phyloP scores from a whole-genome alignment of 2,113 vertebrate genomes.

The Excalfactoria chinensis region DNA sequence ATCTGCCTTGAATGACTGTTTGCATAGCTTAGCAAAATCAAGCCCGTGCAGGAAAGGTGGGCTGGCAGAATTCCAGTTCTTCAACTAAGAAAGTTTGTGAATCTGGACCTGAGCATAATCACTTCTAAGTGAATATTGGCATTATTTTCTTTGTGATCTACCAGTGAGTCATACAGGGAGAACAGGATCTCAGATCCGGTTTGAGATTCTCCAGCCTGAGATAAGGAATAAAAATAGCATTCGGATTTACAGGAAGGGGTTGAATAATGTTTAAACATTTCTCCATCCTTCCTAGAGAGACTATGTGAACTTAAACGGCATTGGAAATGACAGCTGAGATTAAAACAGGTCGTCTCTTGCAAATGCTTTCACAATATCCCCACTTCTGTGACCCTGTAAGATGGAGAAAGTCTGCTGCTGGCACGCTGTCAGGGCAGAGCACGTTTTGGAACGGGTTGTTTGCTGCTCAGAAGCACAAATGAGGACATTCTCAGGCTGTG shows the following conservation, averaged over 20 bases:
- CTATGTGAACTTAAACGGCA: neutral
- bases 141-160: neutral
- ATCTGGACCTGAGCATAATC: rapidly evolving
- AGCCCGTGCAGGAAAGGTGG: neutral
- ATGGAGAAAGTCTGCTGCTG: conserved; percentile 10
- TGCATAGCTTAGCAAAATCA: neutral
- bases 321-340: conserved; percentile 40
- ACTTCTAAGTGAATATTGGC: neutral
- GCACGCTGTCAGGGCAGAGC: neutral
- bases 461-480: neutral
- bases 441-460: neutral
- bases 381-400: neutral
- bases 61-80: neutral
- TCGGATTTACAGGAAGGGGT: conserved; percentile 29
- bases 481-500: neutral
- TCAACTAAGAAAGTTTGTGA: neutral
- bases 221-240: neutral
- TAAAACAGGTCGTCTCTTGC: conserved; percentile 19
- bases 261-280: conserved; percentile 27
- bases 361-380: conserved; percentile 50
- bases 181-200: neutral
- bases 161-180: neutral
- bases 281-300: conserved; percentile 53
- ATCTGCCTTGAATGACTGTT: neutral
- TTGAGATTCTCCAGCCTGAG: conserved; percentile 27